Percentiles rank a stretch among this genome's conserved stretches.
phyloP scores from a whole-genome alignment of 2,888 invertebrate species.

The Drosophila stalkeri region DNA sequence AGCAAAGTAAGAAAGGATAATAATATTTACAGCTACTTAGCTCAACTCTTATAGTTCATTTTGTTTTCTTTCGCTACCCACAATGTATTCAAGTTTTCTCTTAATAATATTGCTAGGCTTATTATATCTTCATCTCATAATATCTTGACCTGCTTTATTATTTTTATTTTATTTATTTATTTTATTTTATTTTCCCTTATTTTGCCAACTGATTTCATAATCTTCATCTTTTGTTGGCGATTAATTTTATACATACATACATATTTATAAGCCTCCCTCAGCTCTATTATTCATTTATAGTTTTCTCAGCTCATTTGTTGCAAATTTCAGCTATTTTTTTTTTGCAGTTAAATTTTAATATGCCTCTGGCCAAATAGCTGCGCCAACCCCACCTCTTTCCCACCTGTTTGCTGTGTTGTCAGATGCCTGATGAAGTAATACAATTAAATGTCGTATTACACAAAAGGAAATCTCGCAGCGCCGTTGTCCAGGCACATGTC shows the following conservation, averaged over 20 bases:
- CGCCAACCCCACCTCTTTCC: slow-evolving; percentile 15
- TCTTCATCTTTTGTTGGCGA: not conserved
- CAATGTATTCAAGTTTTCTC: not conserved
- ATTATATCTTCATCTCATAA: too few relatives aligned
- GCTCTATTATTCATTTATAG: slow-evolving; percentile 2
- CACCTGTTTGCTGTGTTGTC: slow-evolving; percentile 7
- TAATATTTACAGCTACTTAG: too few relatives aligned
- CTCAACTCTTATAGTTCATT: too few relatives aligned
- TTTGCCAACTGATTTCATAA: too few relatives aligned
- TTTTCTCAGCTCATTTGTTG: slow-evolving; percentile 5
- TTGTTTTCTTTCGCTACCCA: too few relatives aligned
- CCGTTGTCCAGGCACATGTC: slow-evolving; percentile 55
- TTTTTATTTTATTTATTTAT: too few relatives aligned
- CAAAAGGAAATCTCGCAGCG: slow-evolving; percentile 44
- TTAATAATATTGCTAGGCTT: too few relatives aligned
- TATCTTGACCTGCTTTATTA: too few relatives aligned
- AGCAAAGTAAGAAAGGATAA: too few relatives aligned
- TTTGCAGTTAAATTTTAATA: not conserved
- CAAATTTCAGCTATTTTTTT: not conserved
- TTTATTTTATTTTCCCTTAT: too few relatives aligned
- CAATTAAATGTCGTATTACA: slow-evolving; percentile 65
- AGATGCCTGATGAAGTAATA: slow-evolving; percentile 65
- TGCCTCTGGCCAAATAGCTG: slow-evolving; percentile 2
- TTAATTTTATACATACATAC: not conserved
- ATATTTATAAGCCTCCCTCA: not conserved